Base-by-base conservation (phyloP, 2,888 invertebrate genomes). In the Ophion slaviceki region DNA sequence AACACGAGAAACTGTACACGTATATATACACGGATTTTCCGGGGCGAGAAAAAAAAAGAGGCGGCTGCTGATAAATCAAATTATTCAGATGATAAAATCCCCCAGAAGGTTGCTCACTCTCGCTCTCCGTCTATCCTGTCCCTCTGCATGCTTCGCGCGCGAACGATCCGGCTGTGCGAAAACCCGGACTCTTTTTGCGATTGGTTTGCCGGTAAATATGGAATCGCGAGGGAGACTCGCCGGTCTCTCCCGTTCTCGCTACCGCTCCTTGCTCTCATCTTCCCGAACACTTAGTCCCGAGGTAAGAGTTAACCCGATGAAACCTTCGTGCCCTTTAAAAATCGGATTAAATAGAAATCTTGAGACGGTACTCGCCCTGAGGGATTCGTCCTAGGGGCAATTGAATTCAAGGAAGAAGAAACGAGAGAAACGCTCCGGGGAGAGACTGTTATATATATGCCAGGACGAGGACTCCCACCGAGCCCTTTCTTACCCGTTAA, bases 321-420 rank as follows among this genome's bases (percentile, higher is more conserved):
- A 72, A 66, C 68, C 57, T 28, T 40, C 7, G 57, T 64, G n/a
- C 71, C 80, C 76, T 53, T 86, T 86, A 75, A 83, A 86, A 86
- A 82, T 61, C 47, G 76, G 62, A 86, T 82, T 80, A 80, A 86
- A 80, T 86, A 67, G 79, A 86, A 82, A 80, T 82, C 82, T 82
- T 57, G 72, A 83, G 77, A 82, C 75, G 53, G 53, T 72, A 24
- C 57, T 59, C 59, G 20, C 53, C 28, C 62, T 36, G 28, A 67
- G 67, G 45, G 24, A 80, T 80, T 83, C 66, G 80, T 77, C 74
- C 36, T 53, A 17, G 47, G 59, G 68, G 77, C 86, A 83, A 86
- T 83, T 80, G 80, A 83, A 83, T 80, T 80, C 68, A 74, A 74
- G 70, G 64, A 80, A 76, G 68, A 45, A 78, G 53, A 79, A 76